Base-by-base conservation (phyloP, 30 jellyfish, hydroid and myxozoan species). In the Hydra vulgaris region DNA sequence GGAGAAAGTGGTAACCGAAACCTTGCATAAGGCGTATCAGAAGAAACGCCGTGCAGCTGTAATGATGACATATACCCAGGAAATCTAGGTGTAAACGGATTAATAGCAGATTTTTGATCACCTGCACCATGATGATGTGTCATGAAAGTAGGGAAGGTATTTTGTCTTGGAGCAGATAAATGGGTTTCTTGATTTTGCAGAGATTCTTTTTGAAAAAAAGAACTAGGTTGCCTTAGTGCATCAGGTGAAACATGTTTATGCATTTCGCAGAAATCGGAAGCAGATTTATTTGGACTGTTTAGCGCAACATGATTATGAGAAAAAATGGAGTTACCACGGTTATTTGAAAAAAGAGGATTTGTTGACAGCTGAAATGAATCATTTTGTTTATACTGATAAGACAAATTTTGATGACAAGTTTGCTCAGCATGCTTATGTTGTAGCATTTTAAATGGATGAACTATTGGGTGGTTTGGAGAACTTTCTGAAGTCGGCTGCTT, bases 1-100 rank as follows among this genome's bases (percentile, higher is more conserved):
- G 85, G 74, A 0, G 85, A 55, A 74, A 78, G 23, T n/a, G 61
- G 85, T 27, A 78, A 78, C 3, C 74, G 85, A 27, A 78, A 78
- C 18, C 85, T 22, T 54, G 53, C 61, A 1, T 55, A 78, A 18
- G 85, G 85, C 25, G 67, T 52, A 0, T 78, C 85, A 78, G n/a
- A 54, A 53, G 27, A 74, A 20, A 12, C 25, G 15, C 53, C 83
- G 18, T 19, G 85, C 20, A 24, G 21, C 20, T 19, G 85, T 24
- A 54, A 23, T 17, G 79, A 53, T 23, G 76, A 66, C 85, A 27
- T 78, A n/a, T 27, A 73, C 24, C 81, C 81, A 21, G 81, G 66
- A 26, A 73, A 27, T 73, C 75, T 20, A 8, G 75, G 16, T 8
- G 75, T n/a, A 68, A 68, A 68, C 15, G 27, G 5, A 23, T 68